Percentiles rank a stretch among this genome's conserved stretches.
These are phyloP conservation scores for Argentina silus DNA, from an alignment of 2,797 vertebrate species.

Conservation along the genomic window DNA sequence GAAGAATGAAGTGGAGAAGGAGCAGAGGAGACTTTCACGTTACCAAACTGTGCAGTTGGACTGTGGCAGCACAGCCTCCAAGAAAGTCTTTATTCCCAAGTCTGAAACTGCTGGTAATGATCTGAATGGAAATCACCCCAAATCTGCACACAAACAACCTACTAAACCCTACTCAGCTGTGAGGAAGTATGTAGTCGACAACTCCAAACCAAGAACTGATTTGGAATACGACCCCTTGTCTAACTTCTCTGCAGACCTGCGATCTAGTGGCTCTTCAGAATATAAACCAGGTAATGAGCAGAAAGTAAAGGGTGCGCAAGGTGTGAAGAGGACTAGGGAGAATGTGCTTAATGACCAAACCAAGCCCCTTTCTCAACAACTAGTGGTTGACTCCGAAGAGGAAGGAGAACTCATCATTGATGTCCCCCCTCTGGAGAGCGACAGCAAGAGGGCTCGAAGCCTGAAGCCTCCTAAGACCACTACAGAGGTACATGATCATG, in stretches of 20 bases:
- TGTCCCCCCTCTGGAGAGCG: constrained; percentile 50
- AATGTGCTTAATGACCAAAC: background rate
- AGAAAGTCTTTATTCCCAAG: constrained; percentile 24
- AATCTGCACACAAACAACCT: constrained; percentile 15
- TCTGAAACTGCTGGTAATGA: constrained; percentile 35
- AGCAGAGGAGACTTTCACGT: constrained; percentile 70
- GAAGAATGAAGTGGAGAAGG: constrained; percentile 76
- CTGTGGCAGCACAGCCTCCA: background rate
- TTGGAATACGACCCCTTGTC: constrained; percentile 82
- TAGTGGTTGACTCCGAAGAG: constrained; percentile 71
- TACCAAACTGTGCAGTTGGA: constrained; percentile 65
- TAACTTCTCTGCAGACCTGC: constrained; percentile 77
- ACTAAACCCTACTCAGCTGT: constrained; percentile 8
- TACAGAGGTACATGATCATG: background rate
- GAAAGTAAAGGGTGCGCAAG: constrained; percentile 28
- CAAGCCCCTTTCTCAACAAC: constrained; percentile 42
- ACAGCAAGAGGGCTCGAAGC: constrained; percentile 23
- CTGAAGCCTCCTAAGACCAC: constrained; percentile 14
- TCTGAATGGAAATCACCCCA: constrained; percentile 31
- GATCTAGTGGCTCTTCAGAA: constrained; percentile 60
- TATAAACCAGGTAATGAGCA: constrained; percentile 41
- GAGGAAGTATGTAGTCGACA: constrained; percentile 77
- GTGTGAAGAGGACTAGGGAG: constrained; percentile 40
- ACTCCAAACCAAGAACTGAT: constrained; percentile 76
- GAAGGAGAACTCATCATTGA: constrained; percentile 76